phyloP scores from a whole-genome alignment of 1,140 invertebrate genomes.

The Solenopsis fugax region DNA sequence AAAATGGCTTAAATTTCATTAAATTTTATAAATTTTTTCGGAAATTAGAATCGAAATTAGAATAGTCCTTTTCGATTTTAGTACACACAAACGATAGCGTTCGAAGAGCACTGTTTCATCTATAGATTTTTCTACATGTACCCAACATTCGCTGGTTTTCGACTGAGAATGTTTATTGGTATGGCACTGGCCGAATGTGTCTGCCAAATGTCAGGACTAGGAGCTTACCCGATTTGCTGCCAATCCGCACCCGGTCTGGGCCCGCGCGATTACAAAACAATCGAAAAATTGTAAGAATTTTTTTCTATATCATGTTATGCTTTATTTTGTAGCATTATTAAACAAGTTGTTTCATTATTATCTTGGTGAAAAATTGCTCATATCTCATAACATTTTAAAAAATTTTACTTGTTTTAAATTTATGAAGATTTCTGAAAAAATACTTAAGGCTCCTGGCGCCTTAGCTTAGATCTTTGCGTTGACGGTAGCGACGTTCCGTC shows the following conservation, averaged over 20 bases:
- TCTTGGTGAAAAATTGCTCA: too few relatives aligned
- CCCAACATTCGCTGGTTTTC: constrained; percentile 95
- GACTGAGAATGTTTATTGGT: constrained; percentile 95
- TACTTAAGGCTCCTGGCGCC: too few relatives aligned
- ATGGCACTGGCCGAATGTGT: constrained; percentile 96
- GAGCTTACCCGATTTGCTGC: constrained; percentile 93
- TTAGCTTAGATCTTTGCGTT: too few relatives aligned
- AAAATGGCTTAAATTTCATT: neutral
- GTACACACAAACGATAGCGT: constrained; percentile 91
- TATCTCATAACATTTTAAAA: too few relatives aligned
- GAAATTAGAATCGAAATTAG: too few relatives aligned
- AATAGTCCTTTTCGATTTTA: constrained; percentile 86
- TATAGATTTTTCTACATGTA: constrained; percentile 95
- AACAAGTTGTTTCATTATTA: too few relatives aligned
- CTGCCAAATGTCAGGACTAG: constrained; percentile 96
- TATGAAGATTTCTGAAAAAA: too few relatives aligned
- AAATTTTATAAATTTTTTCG: too few relatives aligned
- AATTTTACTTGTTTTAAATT: too few relatives aligned
- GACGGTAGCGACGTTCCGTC: too few relatives aligned
- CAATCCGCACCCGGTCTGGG: constrained; percentile 93
- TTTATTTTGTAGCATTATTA: neutral
- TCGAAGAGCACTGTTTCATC: constrained; percentile 89
- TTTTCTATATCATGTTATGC: neutral
- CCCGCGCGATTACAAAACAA: constrained; percentile 88
- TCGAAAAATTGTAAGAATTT: constrained; percentile 79